Evolutionary conservation across 2,888 invertebrate species (phyloP), one percentile per base, ranked within the genome.

Genomic region (Willowsia nigromaculata): DNA sequence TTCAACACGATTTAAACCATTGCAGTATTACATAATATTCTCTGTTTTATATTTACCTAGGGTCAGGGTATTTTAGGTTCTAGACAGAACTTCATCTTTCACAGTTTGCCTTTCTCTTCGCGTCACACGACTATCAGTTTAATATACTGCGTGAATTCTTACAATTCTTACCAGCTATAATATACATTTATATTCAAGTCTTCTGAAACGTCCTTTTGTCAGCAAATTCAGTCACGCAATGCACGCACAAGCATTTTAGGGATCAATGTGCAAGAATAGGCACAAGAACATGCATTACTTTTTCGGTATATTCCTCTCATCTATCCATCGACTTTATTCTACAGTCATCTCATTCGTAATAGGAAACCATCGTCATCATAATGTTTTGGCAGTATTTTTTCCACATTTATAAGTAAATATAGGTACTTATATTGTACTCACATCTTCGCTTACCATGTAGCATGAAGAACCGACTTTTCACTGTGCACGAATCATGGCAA

Each of bases 151-250:
- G 11, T 6, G 13, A 43, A 43, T n/a, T n/a, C 11, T 43, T 43
- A 9, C 37, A 37, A 13, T 1, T 9, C 11, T 43, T 43, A 43
- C 43, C 43, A 13, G 1, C 43, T 43, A 43, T 43, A 13, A 43
- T 43, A 9, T 37, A 37, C 37, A 1, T 43, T 43, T 43, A n/a
- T n/a, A n/a, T 43, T 13, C 43, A 43, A 43, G 43, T 27, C n/a
- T 30, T 25, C 27, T 30, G 30, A 56, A 33, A 53, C 18, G 22
- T 11, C 6, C 22, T 40, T 82, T 81, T 82, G 2, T 18, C 5
- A 22, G 7, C 47, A 30, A n/a, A 33, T 15, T 74, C 18, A 27
- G 71, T 50, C 85, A 40, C 85, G 43, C 71, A 82, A 33, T 27
- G 37, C 22, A 59, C 59, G 81, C 65, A 59, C 50, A 9, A 22